Conservation (phyloP, 2,113 vertebrate species). For the Numenius arquata region DNA sequence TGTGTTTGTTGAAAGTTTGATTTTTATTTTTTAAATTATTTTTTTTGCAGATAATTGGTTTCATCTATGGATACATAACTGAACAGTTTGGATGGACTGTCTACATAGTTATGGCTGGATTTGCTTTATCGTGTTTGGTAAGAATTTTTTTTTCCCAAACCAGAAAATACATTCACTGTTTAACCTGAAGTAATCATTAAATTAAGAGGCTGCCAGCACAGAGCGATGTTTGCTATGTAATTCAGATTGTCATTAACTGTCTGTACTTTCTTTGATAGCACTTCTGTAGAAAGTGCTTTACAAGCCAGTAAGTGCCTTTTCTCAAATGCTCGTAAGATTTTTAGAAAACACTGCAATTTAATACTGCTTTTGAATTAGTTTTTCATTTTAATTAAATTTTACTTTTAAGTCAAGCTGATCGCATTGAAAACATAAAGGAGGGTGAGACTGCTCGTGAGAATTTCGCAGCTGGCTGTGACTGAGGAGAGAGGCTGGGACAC, state of each 20-base stretch:
- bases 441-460: background rate
- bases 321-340: background rate
- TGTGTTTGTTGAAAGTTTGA: background rate
- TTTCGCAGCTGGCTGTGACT: background rate
- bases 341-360: background rate
- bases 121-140: constrained; percentile 92
- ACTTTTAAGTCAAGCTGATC: background rate
- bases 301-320: background rate
- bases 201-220: background rate
- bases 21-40: background rate
- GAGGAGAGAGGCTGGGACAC: background rate
- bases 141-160: constrained; percentile 22
- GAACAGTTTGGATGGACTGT: constrained; percentile 98
- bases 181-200: background rate
- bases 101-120: constrained; percentile 92
- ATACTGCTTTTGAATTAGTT: background rate
- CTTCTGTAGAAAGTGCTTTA: background rate
- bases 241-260: background rate
- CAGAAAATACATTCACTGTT: background rate
- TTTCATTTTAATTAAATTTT: background rate
- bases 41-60: constrained; percentile 86
- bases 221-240: background rate
- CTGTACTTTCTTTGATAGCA: background rate
- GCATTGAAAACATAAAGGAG: background rate
- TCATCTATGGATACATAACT: constrained; percentile 88